A percentile compares a stretch with the other conserved stretches of the same genome.
phyloP scores from a whole-genome alignment of 2,113 vertebrate genomes.

The Pandion haliaetus region DNA sequence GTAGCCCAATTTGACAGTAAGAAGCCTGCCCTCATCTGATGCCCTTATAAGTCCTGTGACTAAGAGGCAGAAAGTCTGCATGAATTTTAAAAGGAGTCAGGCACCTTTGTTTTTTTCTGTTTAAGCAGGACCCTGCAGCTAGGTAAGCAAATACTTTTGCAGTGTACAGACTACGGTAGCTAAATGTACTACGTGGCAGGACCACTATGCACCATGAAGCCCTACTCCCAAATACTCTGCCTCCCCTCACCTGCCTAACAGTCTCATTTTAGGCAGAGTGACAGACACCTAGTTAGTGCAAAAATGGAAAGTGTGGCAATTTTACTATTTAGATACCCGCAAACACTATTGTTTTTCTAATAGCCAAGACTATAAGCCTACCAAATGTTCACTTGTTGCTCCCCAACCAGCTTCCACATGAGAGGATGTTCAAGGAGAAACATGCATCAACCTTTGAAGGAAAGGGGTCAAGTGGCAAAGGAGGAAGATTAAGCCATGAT shows the following conservation, averaged over 20 bases:
- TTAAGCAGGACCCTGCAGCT: neutral
- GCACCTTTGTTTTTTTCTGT: neutral
- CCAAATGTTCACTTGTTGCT: neutral
- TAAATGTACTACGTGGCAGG: neutral
- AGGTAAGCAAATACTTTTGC: neutral
- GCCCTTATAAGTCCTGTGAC: neutral
- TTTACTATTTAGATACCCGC: neutral
- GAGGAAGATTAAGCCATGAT: slow-evolving; percentile 28
- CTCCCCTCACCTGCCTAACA: neutral
- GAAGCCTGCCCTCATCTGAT: neutral
- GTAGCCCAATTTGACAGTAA: neutral
- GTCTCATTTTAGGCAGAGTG: neutral
- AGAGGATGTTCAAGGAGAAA: slow-evolving; percentile 46
- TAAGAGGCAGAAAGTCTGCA: neutral
- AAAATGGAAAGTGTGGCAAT: neutral
- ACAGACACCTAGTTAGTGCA: neutral
- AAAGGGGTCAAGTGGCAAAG: neutral
- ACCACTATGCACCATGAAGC: neutral
- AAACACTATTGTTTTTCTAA: neutral
- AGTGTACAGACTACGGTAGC: neutral
- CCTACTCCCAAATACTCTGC: neutral
- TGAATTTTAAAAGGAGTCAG: neutral
- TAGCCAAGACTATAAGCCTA: neutral
- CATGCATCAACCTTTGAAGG: neutral
- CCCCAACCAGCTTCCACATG: neutral